Evolutionary conservation across 2,888 invertebrate species (phyloP).

Genomic region (Oligia strigilis): DNA sequence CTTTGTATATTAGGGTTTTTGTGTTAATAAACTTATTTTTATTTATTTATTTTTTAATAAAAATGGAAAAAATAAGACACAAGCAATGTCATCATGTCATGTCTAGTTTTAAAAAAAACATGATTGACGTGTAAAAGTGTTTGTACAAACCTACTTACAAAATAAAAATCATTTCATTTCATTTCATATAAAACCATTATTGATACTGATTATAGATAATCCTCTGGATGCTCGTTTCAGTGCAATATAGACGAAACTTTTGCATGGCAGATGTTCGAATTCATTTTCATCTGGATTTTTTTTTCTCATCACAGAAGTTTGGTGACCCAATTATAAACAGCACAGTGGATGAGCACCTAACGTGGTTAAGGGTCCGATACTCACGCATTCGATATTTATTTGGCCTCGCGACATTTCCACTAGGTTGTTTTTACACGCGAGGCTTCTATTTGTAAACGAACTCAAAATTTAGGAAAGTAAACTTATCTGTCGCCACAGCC

Average conservation of each 20-base stretch:
- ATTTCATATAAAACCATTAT: not conserved
- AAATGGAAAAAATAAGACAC: not conserved
- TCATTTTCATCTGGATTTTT: slow-evolving; percentile 9
- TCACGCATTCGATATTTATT: not conserved
- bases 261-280: slow-evolving; percentile 11
- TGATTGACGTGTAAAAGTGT: too few species aligned
- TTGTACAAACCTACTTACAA: too few species aligned
- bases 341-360: slow-evolving; percentile 19
- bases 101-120: too few species aligned
- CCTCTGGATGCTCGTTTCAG: not conserved
- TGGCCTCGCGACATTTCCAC: not conserved
- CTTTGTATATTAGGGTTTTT: too few species aligned
- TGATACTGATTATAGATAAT: slow-evolving; percentile 5
- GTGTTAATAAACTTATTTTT: too few species aligned
- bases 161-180: too few species aligned
- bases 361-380: not conserved
- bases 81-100: not conserved
- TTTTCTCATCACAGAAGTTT: not conserved
- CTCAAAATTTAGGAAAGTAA: not conserved
- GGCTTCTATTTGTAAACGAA: not conserved
- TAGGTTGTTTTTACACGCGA: not conserved
- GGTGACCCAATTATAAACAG: slow-evolving; percentile 36
- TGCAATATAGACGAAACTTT: not conserved
- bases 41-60: not conserved
- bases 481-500: too few species aligned